These are phyloP conservation scores for Struthidea cinerea DNA, from an alignment of 2,113 vertebrate species.

Conservation along the genomic window DNA sequence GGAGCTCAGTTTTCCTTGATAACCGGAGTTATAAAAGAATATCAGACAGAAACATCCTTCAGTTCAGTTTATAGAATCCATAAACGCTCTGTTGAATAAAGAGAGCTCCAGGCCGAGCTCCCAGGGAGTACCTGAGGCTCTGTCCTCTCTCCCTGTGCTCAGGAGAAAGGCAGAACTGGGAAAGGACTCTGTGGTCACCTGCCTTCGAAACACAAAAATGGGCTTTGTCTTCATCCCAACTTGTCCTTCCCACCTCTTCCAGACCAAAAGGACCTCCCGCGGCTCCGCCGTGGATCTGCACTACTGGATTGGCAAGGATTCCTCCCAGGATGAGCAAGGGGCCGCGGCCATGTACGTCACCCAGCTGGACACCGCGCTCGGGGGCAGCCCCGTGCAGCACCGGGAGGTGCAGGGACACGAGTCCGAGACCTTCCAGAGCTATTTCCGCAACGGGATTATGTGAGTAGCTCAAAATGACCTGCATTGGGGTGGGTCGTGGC, in stretches of 20 bases:
- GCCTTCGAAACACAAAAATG: not conserved
- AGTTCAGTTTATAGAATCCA: not conserved
- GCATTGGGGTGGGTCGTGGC: accelerated
- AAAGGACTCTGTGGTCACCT: not conserved
- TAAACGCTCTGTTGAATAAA: not conserved
- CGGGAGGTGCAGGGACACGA: constrained; percentile 83
- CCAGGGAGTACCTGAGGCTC: not conserved
- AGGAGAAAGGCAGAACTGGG: not conserved
- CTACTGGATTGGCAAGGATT: constrained; percentile 84
- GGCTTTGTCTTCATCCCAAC: not conserved
- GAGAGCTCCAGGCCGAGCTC: not conserved
- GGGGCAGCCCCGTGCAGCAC: constrained; percentile 81
- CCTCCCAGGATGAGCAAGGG: constrained; percentile 86
- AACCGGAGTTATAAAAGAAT: not conserved
- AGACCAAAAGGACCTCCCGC: constrained; percentile 66
- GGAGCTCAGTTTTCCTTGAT: not conserved
- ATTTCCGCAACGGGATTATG: constrained; percentile 87
- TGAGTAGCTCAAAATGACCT: constrained; percentile 55
- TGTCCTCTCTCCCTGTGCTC: accelerated
- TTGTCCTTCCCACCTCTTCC: not conserved
- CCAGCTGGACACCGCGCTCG: constrained; percentile 78
- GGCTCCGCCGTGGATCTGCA: constrained; percentile 73
- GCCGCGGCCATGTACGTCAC: constrained; percentile 78
- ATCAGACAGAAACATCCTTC: not conserved
- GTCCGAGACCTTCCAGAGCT: constrained; percentile 82